Conservation (phyloP, 2,113 vertebrate species). For the Dromaius novaehollandiae region DNA sequence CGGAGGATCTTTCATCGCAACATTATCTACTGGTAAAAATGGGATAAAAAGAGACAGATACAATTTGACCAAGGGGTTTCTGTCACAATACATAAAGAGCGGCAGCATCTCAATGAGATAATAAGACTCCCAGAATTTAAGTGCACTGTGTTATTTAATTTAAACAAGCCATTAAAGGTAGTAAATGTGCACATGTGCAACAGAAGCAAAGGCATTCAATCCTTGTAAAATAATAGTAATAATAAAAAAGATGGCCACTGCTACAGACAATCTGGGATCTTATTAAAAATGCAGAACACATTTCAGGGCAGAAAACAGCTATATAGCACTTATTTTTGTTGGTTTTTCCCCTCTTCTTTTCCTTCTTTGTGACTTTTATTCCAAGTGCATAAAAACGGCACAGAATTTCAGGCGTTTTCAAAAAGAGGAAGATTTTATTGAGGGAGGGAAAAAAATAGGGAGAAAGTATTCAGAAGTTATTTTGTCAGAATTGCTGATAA, state of each 20-base stretch:
- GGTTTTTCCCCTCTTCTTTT: background rate
- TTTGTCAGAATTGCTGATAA: background rate
- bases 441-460: background rate
- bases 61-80: conserved; percentile 84
- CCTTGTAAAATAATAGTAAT: conserved; percentile 70
- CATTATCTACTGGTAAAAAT: conserved; percentile 95
- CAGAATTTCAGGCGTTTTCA: background rate
- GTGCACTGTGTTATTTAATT: conserved; percentile 73
- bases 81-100: conserved; percentile 78
- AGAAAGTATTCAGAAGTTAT: background rate
- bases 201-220: conserved; percentile 71
- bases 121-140: conserved; percentile 82
- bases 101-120: conserved; percentile 78
- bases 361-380: conserved; percentile 11
- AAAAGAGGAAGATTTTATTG: background rate
- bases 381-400: conserved; percentile 8
- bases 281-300: conserved; percentile 78
- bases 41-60: conserved; percentile 84
- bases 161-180: conserved; percentile 70
- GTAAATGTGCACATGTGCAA: conserved; percentile 70
- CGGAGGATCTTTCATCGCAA: conserved; percentile 93
- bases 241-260: conserved; percentile 68
- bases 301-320: conserved; percentile 74
- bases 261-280: conserved; percentile 79
- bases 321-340: conserved; percentile 57